Evolutionary conservation across 2,113 vertebrate species (phyloP).

Genomic region (Monopterus albus): DNA sequence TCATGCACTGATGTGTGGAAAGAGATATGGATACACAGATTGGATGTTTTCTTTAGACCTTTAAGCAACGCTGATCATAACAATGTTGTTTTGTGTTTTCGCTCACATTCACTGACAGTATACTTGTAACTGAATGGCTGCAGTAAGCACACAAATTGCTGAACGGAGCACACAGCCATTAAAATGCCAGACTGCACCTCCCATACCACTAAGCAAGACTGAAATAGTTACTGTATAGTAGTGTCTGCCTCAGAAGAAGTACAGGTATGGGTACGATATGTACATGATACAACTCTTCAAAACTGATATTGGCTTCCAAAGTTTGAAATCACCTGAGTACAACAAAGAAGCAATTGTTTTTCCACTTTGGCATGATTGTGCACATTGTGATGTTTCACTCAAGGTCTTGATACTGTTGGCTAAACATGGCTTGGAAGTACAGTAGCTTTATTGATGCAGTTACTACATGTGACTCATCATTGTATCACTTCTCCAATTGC

Average conservation of each 20-base stretch:
- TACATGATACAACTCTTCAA: conserved; percentile 24
- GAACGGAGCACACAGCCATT: conserved; percentile 26
- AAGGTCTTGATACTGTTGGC: conserved; percentile 5
- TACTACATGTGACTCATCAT: conserved; percentile 11
- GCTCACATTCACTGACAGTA: conserved; percentile 29
- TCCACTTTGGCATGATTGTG: neutral
- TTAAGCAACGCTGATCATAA: neutral
- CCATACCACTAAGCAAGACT: conserved; percentile 29
- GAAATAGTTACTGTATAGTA: conserved; percentile 23
- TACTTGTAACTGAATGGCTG: conserved; percentile 42
- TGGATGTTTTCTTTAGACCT: conserved; percentile 5
- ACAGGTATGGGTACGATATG: too few species aligned
- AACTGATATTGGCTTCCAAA: conserved; percentile 2
- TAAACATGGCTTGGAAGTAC: conserved; percentile 15
- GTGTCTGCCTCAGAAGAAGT: conserved; percentile 34
- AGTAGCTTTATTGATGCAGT: neutral
- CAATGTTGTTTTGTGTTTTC: conserved; percentile 5
- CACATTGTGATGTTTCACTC: conserved; percentile 1
- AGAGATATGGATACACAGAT: neutral
- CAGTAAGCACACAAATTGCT: conserved; percentile 56
- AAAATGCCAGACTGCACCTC: conserved; percentile 26
- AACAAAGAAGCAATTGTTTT: neutral
- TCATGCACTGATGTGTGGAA: conserved; percentile 11
- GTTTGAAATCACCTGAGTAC: conserved; percentile 11
- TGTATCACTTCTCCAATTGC: neutral